These are phyloP conservation scores for Hyalella azteca DNA, from an alignment of 2,888 invertebrate genomes.

Conservation along the genomic window DNA sequence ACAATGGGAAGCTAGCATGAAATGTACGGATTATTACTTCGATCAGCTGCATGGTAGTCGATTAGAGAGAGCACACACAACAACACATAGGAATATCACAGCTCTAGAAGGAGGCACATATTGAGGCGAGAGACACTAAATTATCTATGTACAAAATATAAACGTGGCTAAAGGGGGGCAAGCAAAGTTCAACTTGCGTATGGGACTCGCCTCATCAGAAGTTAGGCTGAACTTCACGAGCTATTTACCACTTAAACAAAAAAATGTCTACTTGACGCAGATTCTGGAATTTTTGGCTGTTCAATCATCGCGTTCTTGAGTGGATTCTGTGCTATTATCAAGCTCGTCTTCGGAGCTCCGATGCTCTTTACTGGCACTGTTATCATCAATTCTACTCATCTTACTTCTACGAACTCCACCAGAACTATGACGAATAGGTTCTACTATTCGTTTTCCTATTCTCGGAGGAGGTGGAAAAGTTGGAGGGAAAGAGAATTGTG, in stretches of 20 bases:
- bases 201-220: too few species aligned
- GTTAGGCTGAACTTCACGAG: too few species aligned
- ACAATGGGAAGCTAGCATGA: too few species aligned
- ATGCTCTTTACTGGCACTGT: constrained; percentile 14
- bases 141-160: neutral
- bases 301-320: constrained; percentile 8
- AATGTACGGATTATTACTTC: too few species aligned
- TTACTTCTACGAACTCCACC: neutral
- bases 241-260: too few species aligned
- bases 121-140: neutral
- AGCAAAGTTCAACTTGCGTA: too few species aligned
- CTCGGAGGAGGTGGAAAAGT: neutral
- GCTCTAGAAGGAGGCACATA: neutral
- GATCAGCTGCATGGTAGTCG: too few species aligned
- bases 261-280: too few species aligned
- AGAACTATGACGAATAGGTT: neutral
- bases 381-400: neutral
- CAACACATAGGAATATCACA: too few species aligned
- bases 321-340: neutral
- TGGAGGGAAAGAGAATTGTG: constrained; percentile 3
- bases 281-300: too few species aligned
- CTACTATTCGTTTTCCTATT: neutral
- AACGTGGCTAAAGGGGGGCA: too few species aligned
- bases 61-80: too few species aligned
- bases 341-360: neutral